Percentiles rank a stretch among this genome's conserved stretches.
These are phyloP conservation scores for Prolemur simus DNA, from an alignment of 2,113 vertebrate genomes.

Conservation along the genomic window DNA sequence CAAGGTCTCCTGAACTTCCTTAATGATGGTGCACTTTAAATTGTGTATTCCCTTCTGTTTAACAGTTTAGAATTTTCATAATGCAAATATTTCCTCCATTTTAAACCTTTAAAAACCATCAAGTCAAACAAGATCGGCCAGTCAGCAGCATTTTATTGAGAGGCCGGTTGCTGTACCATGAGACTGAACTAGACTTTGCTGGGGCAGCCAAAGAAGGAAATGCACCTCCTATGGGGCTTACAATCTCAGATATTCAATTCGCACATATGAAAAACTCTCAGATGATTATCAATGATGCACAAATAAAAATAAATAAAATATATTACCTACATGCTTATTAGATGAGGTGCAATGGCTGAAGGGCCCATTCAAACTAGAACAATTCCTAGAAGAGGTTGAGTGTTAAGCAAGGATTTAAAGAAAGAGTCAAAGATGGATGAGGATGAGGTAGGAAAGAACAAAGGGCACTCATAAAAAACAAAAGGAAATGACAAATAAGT, in stretches of 20 bases:
- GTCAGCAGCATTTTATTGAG: not conserved
- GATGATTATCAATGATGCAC: not conserved
- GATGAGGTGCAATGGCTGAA: not conserved
- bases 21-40: not conserved
- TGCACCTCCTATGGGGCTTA: not conserved
- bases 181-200: not conserved
- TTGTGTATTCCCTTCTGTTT: not conserved
- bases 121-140: not conserved
- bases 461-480: not conserved
- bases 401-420: not conserved
- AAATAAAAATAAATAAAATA: conserved; percentile 1
- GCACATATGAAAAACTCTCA: not conserved
- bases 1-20: not conserved
- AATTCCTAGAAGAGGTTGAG: not conserved
- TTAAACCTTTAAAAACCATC: conserved; percentile 27
- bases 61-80: not conserved
- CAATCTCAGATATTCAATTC: not conserved
- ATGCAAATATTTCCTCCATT: not conserved
- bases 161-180: not conserved
- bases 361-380: not conserved
- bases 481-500: not conserved
- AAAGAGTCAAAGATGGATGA: not conserved
- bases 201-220: not conserved
- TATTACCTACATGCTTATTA: not conserved
- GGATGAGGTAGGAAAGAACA: not conserved